These are phyloP conservation scores for Manacus vitellinus DNA, from an alignment of 2,113 vertebrate species.

Conservation along the genomic window DNA sequence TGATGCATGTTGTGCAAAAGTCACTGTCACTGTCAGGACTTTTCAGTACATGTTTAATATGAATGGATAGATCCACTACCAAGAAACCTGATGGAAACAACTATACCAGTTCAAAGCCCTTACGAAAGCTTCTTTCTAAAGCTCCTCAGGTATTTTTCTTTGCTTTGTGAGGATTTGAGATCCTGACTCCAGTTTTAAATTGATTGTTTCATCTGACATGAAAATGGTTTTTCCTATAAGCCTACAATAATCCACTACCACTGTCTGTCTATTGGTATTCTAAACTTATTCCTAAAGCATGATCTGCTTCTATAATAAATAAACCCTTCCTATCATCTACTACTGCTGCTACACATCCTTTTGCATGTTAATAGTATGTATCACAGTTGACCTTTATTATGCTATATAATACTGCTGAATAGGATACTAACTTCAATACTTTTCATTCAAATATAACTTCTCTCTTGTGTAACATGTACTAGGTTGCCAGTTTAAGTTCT, in stretches of 20 bases:
- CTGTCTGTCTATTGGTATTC: not conserved
- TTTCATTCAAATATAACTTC: slow-evolving; percentile 23
- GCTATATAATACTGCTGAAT: not conserved
- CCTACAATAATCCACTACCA: not conserved
- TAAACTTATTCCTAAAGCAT: not conserved
- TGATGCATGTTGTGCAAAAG: not conserved
- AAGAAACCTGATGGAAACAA: not conserved
- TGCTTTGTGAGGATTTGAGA: slow-evolving; percentile 8
- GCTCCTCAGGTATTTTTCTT: slow-evolving; percentile 11
- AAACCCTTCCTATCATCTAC: not conserved
- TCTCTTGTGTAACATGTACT: not conserved
- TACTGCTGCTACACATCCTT: not conserved
- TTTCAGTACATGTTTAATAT: not conserved
- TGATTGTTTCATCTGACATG: not conserved
- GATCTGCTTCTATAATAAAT: not conserved
- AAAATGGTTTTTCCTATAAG: not conserved
- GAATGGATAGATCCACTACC: not conserved
- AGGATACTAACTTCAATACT: not conserved
- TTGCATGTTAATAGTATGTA: not conserved
- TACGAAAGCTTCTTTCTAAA: not conserved
- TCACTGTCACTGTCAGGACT: not conserved
- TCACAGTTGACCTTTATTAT: slow-evolving; percentile 22
- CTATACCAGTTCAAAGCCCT: not conserved
- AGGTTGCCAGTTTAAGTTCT: not conserved
- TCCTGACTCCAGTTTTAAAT: slow-evolving; percentile 25